These are phyloP conservation scores for Crambe crambe DNA, from an alignment of 37 sponge, comb jelly and placozoan genomes.

Conservation along the genomic window DNA sequence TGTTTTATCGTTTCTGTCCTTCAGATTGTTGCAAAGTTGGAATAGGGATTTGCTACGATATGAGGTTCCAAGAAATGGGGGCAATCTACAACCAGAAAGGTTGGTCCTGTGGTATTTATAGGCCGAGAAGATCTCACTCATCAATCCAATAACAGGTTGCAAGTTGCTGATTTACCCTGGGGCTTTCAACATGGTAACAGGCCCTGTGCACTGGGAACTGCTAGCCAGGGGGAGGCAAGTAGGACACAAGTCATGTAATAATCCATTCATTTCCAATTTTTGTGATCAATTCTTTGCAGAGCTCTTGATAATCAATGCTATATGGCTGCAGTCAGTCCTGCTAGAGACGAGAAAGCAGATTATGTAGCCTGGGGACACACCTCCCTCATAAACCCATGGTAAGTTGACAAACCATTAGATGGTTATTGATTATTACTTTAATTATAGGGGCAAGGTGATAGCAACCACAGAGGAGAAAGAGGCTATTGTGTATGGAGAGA, in stretches of 20 bases:
- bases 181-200: conserved; percentile 97
- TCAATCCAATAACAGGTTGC: conserved; percentile 43
- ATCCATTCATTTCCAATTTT: background rate
- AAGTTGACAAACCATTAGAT: background rate
- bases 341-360: conserved; percentile 74
- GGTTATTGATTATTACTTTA: background rate
- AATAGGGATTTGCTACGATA: conserved; percentile 95
- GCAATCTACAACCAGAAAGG: conserved; percentile 70
- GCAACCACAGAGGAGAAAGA: conserved; percentile 58
- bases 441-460: conserved; percentile 58
- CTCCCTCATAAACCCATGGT: conserved; percentile 83
- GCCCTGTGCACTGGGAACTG: conserved; percentile 96
- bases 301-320: conserved; percentile 80
- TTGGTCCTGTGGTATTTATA: background rate
- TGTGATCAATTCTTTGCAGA: conserved; percentile 22
- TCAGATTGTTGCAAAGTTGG: conserved; percentile 91
- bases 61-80: conserved; percentile 93
- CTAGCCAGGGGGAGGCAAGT: conserved; percentile 67
- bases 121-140: background rate
- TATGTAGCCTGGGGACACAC: conserved; percentile 91
- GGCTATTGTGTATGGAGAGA: conserved; percentile 64
- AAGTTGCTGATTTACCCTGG: conserved; percentile 87
- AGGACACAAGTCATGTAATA: background rate
- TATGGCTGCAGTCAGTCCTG: conserved; percentile 77
- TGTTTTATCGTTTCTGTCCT: too few species aligned